Conservation (phyloP, 2,113 vertebrate species). For the Patagioenas fasciata region DNA sequence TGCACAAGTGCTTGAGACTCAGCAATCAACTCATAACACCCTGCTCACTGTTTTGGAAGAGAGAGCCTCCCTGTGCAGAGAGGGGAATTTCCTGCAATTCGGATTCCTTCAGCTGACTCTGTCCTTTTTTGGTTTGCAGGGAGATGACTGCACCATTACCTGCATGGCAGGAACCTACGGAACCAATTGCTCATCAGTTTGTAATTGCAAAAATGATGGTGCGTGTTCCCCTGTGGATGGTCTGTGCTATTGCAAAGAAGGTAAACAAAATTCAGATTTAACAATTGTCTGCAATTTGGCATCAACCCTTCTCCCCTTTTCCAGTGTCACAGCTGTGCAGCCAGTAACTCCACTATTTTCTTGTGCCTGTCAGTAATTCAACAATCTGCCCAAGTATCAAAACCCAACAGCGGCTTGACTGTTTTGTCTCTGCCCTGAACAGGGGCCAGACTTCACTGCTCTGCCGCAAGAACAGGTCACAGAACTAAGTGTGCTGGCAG, state of each 20-base stretch:
- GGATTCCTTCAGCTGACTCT: not conserved
- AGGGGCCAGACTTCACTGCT: not conserved
- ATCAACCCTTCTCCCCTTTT: not conserved
- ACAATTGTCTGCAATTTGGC: not conserved
- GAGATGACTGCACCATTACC: slow-evolving; percentile 85
- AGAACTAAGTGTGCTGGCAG: not conserved
- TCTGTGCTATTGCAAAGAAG: slow-evolving; percentile 91
- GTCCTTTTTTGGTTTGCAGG: slow-evolving; percentile 71
- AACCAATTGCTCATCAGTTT: slow-evolving; percentile 87
- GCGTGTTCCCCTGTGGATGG: slow-evolving; percentile 89
- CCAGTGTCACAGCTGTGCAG: not conserved
- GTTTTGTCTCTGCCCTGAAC: not conserved
- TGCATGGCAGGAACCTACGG: slow-evolving; percentile 88
- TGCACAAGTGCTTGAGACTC: slow-evolving; percentile 38
- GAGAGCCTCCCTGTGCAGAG: slow-evolving; percentile 5
- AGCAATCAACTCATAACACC: slow-evolving; percentile 40
- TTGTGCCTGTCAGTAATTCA: not conserved
- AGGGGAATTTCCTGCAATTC: slow-evolving; percentile 27
- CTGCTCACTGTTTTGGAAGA: not conserved
- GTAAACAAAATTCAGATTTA: slow-evolving; percentile 70
- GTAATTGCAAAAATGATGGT: slow-evolving; percentile 87
- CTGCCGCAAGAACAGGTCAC: not conserved
- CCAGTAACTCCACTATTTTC: not conserved
- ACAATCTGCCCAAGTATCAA: not conserved
- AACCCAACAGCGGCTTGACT: not conserved